Evolutionary conservation across 2,113 vertebrate genomes (phyloP).

Genomic region (Eurypyga helias): DNA sequence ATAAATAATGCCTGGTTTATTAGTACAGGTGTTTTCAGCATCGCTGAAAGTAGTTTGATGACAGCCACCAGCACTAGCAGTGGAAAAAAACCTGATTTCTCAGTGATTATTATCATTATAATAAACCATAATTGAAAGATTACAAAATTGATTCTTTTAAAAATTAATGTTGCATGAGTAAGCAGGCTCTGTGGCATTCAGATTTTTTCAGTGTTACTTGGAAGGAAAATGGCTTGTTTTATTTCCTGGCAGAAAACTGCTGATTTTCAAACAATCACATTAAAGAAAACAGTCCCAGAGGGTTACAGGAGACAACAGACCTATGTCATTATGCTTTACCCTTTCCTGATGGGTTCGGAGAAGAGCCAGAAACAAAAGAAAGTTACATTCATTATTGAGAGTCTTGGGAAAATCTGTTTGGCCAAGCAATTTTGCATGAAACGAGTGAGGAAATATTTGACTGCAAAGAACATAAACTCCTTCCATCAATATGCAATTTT

Average conservation of each 20-base stretch:
- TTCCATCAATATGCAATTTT: constrained; percentile 64
- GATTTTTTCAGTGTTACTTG: constrained; percentile 36
- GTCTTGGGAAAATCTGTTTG: constrained; percentile 55
- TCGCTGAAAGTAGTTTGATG: constrained; percentile 32
- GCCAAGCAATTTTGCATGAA: constrained; percentile 59
- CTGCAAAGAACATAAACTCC: constrained; percentile 60
- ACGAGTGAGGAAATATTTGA: constrained; percentile 53
- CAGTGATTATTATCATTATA: constrained; percentile 57
- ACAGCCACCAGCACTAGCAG: constrained; percentile 8
- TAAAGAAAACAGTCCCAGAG: constrained; percentile 52
- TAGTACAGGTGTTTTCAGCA: constrained; percentile 51
- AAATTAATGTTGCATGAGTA: constrained; percentile 61
- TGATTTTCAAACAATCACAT: constrained; percentile 52
- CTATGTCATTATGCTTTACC: constrained; percentile 50
- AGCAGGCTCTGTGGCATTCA: constrained; percentile 17
- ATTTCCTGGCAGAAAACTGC: constrained; percentile 49
- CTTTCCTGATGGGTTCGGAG: constrained; percentile 56
- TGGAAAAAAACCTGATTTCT: neutral
- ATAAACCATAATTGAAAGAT: constrained; percentile 66
- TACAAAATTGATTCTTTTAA: constrained; percentile 72
- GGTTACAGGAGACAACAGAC: constrained; percentile 48
- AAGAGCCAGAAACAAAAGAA: constrained; percentile 56
- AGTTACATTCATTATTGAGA: constrained; percentile 52
- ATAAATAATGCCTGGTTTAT: constrained; percentile 68
- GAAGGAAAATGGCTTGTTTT: constrained; percentile 39